Evolutionary conservation across 2,888 invertebrate genomes (phyloP), one percentile per base, ranked within the genome.

Genomic region (Rhamnusium bicolor): DNA sequence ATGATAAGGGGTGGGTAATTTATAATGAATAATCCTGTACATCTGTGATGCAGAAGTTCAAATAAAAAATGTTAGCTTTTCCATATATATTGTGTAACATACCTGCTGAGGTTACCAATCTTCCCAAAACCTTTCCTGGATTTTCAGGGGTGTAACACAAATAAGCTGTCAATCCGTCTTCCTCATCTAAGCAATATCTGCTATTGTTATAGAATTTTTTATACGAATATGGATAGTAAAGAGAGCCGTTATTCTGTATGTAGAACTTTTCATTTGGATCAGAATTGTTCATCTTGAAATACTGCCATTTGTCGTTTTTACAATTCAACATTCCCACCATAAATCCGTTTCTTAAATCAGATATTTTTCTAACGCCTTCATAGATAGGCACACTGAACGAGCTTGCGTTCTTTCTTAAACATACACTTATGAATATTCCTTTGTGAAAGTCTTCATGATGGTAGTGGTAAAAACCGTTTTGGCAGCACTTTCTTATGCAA

Each of bases 401-500:
- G 21, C n/a, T 21, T 14, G 19, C 40, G 14, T 10, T 14, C 6
- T 12, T 21, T 24, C 21, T 54, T 12, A 21, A 10, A 46, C 66
- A 66, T 1, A 66, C 14, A 46, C 66, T 66, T 40, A 19, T n/a
- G 40, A 24, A 66, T 10, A 46, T 29, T 4, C 16, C 47, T 10
- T 27, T 10, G 3, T 16, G n/a, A 19, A 27, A 5, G 8, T 74
- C 46, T 53, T 78, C 75, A 12, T 58, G 56, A 32, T 74, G 74
- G 10, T 60, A 29, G 14, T 74, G 71, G 46, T 71, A 73, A 32
- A 60, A 82, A 0, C 82, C 81, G 0, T 60, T 40, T 69, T 77
- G 79, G 54, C 82, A 82, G 60, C 82, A 82, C 29, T 81, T 82
- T 69, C 81, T 73, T 8, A 81, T 66, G 60, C 82, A 82, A 7